phyloP scores from a whole-genome alignment of 2,888 invertebrate genomes.

The Hydraecia micacea region DNA sequence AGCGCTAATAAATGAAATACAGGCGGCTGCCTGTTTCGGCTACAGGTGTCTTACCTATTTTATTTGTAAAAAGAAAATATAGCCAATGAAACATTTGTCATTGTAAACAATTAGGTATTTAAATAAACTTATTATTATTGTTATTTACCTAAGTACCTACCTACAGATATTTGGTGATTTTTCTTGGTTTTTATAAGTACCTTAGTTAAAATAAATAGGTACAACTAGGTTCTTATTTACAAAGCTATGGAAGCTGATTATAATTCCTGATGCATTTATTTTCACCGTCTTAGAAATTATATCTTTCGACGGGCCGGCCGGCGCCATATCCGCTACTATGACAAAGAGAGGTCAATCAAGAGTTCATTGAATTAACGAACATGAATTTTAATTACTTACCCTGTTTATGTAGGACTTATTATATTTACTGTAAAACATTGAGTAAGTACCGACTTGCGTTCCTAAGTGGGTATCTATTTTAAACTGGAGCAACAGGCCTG shows the following conservation, averaged over 20 bases:
- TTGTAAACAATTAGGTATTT: neutral
- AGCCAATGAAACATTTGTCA: neutral
- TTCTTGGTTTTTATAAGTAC: neutral
- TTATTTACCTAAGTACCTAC: neutral
- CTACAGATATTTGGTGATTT: neutral
- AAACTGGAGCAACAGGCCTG: neutral
- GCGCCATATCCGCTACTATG: constrained; percentile 51
- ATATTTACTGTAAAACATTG: constrained; percentile 40
- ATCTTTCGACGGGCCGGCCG: constrained; percentile 31
- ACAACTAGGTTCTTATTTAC: neutral
- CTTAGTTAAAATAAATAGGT: neutral
- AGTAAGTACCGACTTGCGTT: neutral
- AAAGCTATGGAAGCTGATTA: constrained; percentile 10
- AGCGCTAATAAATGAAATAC: neutral
- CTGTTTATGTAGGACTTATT: constrained; percentile 41
- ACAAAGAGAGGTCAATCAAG: constrained; percentile 56
- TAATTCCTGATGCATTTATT: constrained; percentile 8
- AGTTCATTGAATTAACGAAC: constrained; percentile 65
- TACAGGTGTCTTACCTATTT: neutral
- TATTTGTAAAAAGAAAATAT: neutral
- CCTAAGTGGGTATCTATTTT: neutral
- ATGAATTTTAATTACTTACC: constrained; percentile 59
- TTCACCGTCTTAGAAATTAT: constrained; percentile 38
- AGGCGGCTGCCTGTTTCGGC: neutral
- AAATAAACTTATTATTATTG: neutral